Evolutionary conservation across 2,797 vertebrate species (phyloP), one percentile per base, ranked within the genome.

Genomic region (Chiroxiphia lanceolata): DNA sequence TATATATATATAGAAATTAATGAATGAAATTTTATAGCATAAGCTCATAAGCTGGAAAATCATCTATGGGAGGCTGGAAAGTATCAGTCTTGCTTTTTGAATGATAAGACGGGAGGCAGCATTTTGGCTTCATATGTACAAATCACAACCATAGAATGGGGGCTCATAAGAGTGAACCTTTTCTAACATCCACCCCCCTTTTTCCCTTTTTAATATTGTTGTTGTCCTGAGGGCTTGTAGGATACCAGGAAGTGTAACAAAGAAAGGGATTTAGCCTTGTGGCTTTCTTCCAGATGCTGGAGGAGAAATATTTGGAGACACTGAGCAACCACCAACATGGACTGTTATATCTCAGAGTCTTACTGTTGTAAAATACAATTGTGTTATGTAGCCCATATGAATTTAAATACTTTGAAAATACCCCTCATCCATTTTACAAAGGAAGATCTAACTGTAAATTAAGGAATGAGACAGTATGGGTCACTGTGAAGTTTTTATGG

Each of bases 371-470:
- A 97, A 96, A 93, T 83, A 91, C 59, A 45, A 5, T 22, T 4
- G 6, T 91, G 48, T 78, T 78, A 26, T 27, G 16, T 19, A 91
- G 77, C 78, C 85, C 64, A 14, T 64, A 42, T 86, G 47, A 84
- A 94, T 95, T 90, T 86, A 94, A 87, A 94, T 89, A 81, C 65
- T 81, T 82, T 61, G 90, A 82, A 97, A 93, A 96, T 90, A 75
- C 19, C 71, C 80, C 94, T 93, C 84, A 89, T 69, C 77, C 60
- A 38, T 89, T 69, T 91, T 42, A 34, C 78, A 71, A 76, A 95
- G 78, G 27, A 38, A 77, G 29, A 44, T 79, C 67, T 70, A 48
- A 56, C 82, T 70, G 54, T 97, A 87, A 93, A 95, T 94, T 44
- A 90, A 89, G 78, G 50, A 83, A 56, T 57, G 93, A 87, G 94